phyloP scores from a whole-genome alignment of 2,113 vertebrate species.

The Himantopus leucocephalus region DNA sequence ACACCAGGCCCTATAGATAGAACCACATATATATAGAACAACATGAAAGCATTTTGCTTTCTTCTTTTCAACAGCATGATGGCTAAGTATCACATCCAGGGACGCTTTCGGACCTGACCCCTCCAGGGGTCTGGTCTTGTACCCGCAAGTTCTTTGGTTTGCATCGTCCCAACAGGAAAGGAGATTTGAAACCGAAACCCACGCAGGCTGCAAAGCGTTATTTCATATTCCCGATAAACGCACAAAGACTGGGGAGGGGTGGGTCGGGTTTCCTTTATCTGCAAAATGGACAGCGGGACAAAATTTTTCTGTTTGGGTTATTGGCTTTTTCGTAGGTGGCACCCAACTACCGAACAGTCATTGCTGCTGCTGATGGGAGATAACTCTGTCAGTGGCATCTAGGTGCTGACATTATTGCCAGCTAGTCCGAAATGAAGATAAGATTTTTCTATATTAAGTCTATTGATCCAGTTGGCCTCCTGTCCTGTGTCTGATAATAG shows the following conservation, averaged over 20 bases:
- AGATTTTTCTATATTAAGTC: slow-evolving; percentile 51
- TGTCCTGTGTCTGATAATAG: slow-evolving; percentile 30
- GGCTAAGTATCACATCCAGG: not conserved
- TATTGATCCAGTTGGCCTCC: slow-evolving; percentile 53
- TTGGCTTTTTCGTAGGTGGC: slow-evolving; percentile 10
- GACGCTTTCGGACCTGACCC: slow-evolving; percentile 10
- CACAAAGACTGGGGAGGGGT: not conserved
- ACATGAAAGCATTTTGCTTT: slow-evolving; percentile 62
- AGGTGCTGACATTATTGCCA: slow-evolving; percentile 43
- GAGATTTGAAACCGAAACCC: not conserved
- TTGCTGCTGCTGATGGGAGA: slow-evolving; percentile 26
- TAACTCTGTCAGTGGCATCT: slow-evolving; percentile 49
- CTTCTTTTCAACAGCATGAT: slow-evolving; percentile 43
- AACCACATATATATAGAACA: slow-evolving; percentile 73
- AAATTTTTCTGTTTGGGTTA: not conserved
- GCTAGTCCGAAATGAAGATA: slow-evolving; percentile 1
- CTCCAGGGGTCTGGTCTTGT: not conserved
- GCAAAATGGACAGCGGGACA: not conserved
- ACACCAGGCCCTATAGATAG: slow-evolving; percentile 56
- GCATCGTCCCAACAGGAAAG: not conserved
- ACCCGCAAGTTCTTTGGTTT: not conserved
- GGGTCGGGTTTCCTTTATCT: not conserved
- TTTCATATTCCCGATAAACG: not conserved
- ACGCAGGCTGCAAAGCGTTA: not conserved
- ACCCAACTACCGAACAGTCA: not conserved